A percentile compares a stretch with the other conserved stretches of the same genome.
These are phyloP conservation scores for Accipiter virgatus DNA, from an alignment of 2,113 vertebrate genomes.

Conservation along the genomic window DNA sequence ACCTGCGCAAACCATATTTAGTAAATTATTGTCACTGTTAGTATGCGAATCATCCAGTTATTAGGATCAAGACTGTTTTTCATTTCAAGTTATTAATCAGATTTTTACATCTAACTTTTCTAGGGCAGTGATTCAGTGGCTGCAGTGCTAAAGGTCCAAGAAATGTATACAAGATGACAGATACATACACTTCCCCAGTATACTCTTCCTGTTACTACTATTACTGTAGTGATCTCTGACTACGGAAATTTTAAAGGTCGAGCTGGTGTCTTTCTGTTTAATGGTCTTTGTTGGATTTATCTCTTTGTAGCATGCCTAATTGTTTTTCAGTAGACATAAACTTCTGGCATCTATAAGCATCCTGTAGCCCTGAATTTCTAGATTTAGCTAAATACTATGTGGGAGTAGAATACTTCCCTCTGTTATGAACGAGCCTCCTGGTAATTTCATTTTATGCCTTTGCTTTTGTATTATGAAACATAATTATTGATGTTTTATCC, in stretches of 20 bases:
- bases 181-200: not conserved
- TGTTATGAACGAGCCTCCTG: not conserved
- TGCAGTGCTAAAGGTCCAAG: not conserved
- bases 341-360: not conserved
- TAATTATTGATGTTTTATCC: not conserved
- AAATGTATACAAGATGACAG: not conserved
- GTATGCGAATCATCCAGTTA: not conserved
- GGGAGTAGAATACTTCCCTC: not conserved
- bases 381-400: not conserved
- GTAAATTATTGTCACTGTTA: not conserved
- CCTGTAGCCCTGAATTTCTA: not conserved
- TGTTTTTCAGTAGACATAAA: not conserved
- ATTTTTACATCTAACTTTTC: not conserved
- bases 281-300: not conserved
- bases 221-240: not conserved
- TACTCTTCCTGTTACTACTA: not conserved
- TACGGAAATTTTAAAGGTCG: not conserved
- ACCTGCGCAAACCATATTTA: not conserved
- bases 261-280: not conserved
- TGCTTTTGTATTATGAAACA: not conserved
- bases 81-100: not conserved
- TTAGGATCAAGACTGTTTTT: not conserved
- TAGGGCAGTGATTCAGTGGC: not conserved
- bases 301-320: not conserved
- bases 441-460: not conserved